These are phyloP conservation scores for Xiphophorus maculatus DNA, from an alignment of 2,113 vertebrate species.

Conservation along the genomic window DNA sequence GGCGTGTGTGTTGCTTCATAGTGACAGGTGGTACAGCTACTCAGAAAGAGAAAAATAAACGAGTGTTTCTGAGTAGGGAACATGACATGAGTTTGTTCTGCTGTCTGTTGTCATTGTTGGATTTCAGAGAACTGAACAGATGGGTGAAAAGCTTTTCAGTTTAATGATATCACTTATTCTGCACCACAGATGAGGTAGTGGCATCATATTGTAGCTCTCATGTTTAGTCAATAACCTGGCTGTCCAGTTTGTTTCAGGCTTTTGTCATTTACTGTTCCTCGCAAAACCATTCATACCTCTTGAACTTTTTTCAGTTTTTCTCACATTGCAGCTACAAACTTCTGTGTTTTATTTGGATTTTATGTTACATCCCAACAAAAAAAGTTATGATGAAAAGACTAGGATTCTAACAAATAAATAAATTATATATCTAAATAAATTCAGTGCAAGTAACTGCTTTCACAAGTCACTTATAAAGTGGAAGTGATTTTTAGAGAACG, in stretches of 20 bases:
- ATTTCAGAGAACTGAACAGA: neutral
- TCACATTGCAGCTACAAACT: neutral
- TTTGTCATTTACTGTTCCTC: neutral
- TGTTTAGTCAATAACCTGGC: neutral
- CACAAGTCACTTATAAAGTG: neutral
- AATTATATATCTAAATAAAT: neutral
- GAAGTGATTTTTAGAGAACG: neutral
- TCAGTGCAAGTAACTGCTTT: neutral
- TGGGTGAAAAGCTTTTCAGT: no score
- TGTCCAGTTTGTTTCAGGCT: neutral
- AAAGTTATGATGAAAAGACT: neutral
- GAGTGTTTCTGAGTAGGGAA: conserved; percentile 1
- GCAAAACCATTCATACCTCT: neutral
- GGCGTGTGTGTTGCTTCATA: conserved; percentile 7
- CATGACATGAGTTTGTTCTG: neutral
- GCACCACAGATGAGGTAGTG: neutral
- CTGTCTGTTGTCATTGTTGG: neutral
- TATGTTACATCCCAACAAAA: neutral
- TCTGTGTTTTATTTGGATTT: neutral
- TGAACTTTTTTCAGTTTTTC: neutral
- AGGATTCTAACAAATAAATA: neutral
- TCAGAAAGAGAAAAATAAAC: conserved; percentile 4
- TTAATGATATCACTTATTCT: neutral
- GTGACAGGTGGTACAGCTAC: conserved; percentile 15
- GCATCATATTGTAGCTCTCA: no score